Percentiles rank a stretch among this genome's conserved stretches.
Evolutionary conservation across 2,888 invertebrate species (phyloP).

Genomic region (Patella pellucida): DNA sequence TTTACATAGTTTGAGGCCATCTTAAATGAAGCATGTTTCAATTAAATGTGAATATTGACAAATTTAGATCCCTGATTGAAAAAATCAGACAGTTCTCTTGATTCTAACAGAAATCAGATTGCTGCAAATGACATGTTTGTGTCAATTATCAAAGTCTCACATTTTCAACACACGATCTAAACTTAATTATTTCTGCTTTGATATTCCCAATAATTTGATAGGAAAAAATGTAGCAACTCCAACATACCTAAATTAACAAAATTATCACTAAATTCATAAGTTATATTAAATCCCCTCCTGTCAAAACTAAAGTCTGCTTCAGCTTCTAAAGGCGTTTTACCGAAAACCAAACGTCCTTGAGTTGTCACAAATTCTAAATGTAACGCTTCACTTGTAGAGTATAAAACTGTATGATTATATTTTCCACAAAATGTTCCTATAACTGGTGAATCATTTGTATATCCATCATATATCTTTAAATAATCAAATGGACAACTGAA

Average conservation of each 20-base stretch:
- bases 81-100: no score
- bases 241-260: conserved; percentile 95
- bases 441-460: conserved; percentile 87
- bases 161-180: no score
- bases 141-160: no score
- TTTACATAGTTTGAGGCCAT: no score
- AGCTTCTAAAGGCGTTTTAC: conserved; percentile 49
- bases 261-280: conserved; percentile 98
- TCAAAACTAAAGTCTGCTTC: conserved; percentile 74
- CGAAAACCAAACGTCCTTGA: conserved; percentile 79
- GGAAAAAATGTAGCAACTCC: no score
- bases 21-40: no score
- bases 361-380: conserved; percentile 91
- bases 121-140: no score
- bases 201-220: no score
- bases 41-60: no score
- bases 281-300: conserved; percentile 98
- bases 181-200: no score
- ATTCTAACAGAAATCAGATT: no score
- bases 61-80: no score
- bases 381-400: conserved; percentile 91
- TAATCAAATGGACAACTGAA: conserved; percentile 98
- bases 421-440: conserved; percentile 98
- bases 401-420: conserved; percentile 94
- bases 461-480: conserved; percentile 96